Base-by-base conservation (phyloP, 2,888 invertebrate genomes). In the Macrosoma leucophasiata region DNA sequence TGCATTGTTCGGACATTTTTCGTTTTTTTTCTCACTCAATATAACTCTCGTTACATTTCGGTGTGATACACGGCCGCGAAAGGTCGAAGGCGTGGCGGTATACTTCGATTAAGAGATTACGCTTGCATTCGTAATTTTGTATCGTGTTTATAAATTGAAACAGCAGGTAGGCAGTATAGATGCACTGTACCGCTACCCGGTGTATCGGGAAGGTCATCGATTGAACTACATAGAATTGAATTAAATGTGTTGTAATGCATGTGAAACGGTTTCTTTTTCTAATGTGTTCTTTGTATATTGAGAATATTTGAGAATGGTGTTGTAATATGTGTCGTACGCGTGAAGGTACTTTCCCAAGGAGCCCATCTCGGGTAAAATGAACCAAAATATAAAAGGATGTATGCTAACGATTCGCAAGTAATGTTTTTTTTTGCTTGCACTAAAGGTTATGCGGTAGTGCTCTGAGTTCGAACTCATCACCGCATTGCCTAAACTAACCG, bases 71-170 rank as follows among this genome's bases (percentile, higher is more conserved):
- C 58, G 43, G 28, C 39, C 41, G 32, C 52, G 52, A 62, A 73
- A 75, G 73, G 71, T 73, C 61, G 58, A 56, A 61, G 75, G 75
- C 68, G 74, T 70, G 69, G 62, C 55, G 48, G 41, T 53, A 54
- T 55, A 52, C 49, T 58, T 58, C 61, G 66, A 69, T 68, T 65
- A 66, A 62, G 58, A 61, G 62, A 73, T 68, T 62, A 63, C 56
- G 61, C 68, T 69, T 62, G 65, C 57, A 58, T 68, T 71, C 65
- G 57, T 69, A 68, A 71, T 74, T 71, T 58, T 64, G 35, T 69
- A 74, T 69, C 66, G 73, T 76, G 72, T 77, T 71, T 66, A 62
- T 71, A 70, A 76, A 73, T 77, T 73, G 73, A 78, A 79, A 74
- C 79, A 79, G 79, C 79, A 62, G 78, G 79, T 67, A 69, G n/a